These are phyloP conservation scores for Crotalus horridus DNA, from an alignment of 2,113 vertebrate species.

Conservation along the genomic window DNA sequence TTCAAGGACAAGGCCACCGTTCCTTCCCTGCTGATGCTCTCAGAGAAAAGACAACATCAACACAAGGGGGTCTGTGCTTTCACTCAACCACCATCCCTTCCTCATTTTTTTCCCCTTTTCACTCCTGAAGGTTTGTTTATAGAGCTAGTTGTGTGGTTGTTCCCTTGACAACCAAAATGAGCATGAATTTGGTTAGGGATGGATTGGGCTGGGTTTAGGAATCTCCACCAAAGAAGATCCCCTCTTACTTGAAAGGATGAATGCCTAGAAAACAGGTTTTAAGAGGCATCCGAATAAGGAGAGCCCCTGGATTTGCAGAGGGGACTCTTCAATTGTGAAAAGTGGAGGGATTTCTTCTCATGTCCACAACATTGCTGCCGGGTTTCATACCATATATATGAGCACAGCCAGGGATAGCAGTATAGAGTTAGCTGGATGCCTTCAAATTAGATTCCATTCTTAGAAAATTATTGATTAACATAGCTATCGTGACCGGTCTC, in stretches of 20 bases:
- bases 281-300: background rate
- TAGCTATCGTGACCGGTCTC: background rate
- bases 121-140: constrained; percentile 66
- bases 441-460: background rate
- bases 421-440: background rate
- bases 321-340: background rate
- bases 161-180: constrained; percentile 63
- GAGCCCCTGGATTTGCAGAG: background rate
- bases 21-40: background rate
- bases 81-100: constrained; percentile 44
- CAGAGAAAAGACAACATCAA: background rate
- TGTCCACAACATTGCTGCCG: background rate
- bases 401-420: background rate
- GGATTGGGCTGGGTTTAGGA: constrained; percentile 44
- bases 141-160: constrained; percentile 60
- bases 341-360: no score
- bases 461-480: background rate
- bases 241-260: background rate
- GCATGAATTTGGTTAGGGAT: constrained; percentile 51
- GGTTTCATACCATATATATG: background rate
- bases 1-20: background rate
- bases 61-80: constrained; percentile 28
- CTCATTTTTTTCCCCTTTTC: constrained; percentile 46
- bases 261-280: background rate
- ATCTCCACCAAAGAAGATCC: background rate